phyloP scores from a whole-genome alignment of 2,113 vertebrate genomes.

The Leiothrix lutea region DNA sequence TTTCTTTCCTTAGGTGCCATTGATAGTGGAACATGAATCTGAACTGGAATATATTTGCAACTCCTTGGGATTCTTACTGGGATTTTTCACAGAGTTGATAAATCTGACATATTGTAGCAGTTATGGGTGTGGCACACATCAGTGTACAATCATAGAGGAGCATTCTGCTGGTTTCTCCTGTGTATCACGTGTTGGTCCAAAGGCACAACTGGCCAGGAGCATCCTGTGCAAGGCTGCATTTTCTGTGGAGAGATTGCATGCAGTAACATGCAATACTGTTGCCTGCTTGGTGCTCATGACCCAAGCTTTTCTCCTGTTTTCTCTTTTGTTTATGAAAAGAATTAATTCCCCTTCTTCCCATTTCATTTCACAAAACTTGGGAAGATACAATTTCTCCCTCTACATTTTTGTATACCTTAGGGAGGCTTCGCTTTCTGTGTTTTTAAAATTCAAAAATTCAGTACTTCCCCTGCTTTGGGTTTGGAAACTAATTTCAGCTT shows the following conservation, averaged over 20 bases:
- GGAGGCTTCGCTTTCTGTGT: slow-evolving; percentile 24
- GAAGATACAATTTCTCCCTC: slow-evolving; percentile 45
- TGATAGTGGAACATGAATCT: neutral
- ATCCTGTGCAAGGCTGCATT: neutral
- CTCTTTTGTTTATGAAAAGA: slow-evolving; percentile 17
- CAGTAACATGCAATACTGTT: neutral
- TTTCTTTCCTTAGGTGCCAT: neutral
- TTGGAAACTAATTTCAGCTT: slow-evolving; percentile 46
- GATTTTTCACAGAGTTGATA: neutral
- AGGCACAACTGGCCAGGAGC: neutral
- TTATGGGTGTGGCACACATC: neutral
- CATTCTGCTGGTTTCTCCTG: neutral
- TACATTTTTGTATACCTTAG: slow-evolving; percentile 34
- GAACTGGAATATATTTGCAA: neutral
- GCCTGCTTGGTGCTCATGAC: neutral
- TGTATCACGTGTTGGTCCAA: accelerated
- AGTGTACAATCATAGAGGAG: accelerated
- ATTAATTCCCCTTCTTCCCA: neutral
- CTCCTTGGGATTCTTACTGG: neutral
- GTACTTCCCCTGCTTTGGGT: slow-evolving; percentile 18
- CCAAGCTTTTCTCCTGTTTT: neutral
- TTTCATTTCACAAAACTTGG: slow-evolving; percentile 14
- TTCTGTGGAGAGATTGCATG: neutral
- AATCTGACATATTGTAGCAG: neutral
- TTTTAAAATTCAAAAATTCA: slow-evolving; percentile 49